These are phyloP conservation scores for Myiozetetes cayanensis DNA, from an alignment of 2,113 vertebrate species.

Conservation along the genomic window DNA sequence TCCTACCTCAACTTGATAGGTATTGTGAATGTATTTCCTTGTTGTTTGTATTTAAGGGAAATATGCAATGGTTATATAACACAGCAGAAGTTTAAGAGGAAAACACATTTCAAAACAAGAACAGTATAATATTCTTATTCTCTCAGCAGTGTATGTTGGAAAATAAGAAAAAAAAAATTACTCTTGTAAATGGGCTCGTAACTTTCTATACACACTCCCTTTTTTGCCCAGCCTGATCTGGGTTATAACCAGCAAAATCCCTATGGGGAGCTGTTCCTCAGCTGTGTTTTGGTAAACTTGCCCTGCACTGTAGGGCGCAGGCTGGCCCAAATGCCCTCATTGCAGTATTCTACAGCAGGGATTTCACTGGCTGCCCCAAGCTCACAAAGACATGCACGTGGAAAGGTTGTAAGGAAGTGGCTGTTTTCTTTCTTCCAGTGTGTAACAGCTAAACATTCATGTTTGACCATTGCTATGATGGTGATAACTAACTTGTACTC, in stretches of 20 bases:
- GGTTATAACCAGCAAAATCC: neutral
- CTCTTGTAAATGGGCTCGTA: neutral
- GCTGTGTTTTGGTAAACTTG: neutral
- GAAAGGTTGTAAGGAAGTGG: neutral
- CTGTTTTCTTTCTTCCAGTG: neutral
- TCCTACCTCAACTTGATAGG: neutral
- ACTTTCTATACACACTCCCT: neutral
- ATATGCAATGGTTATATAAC: neutral
- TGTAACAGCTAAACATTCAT: neutral
- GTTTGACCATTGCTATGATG: neutral
- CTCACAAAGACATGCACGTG: rapidly evolving
- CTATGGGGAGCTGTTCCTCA: neutral
- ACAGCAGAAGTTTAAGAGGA: neutral
- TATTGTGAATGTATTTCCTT: neutral
- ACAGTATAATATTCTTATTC: neutral
- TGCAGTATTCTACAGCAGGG: neutral
- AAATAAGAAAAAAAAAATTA: neutral
- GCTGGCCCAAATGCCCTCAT: too few relatives aligned
- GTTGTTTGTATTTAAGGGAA: neutral
- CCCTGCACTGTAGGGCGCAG: rapidly evolving
- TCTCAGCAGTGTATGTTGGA: neutral
- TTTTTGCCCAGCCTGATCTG: neutral
- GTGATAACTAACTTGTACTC: neutral
- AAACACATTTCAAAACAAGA: neutral
- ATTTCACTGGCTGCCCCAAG: neutral